Evolutionary conservation across 2,888 invertebrate species (phyloP), one percentile per base, ranked within the genome.

Genomic region (Nemapogon koenigi): DNA sequence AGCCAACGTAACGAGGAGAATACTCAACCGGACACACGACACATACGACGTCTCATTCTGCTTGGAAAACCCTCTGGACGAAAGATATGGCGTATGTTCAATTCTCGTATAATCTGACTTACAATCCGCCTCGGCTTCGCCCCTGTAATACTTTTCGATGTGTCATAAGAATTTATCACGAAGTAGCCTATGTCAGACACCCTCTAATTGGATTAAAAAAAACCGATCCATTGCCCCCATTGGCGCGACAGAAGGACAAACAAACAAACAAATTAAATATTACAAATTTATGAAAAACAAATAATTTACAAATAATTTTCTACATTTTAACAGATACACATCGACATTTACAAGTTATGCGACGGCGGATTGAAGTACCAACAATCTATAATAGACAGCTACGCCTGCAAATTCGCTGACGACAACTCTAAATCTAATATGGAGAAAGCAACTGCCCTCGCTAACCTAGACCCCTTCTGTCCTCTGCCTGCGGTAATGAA

Each of bases 331-430:
- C 44, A 62, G 62, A 19, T 51, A 1, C 39, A 43, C 11, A 41
- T 62, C 35, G 59, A 61, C 7, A 37, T 60, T 1, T 65, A 56
- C 48, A 45, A 41, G 32, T 40, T 43, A 36, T 29, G 13, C 2
- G 72, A 72, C 43, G 70, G 65, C 7, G 70, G 71, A 1, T 72
- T 65, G 47, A 72, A 70, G 44, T 55, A 49, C 2, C 64, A 58
- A 41, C 57, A 61, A 28, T 41, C 49, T 3, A 8, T 70, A 1
- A 39, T 38, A 0, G 62, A 67, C 36, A 46, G 55, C 2, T 50
- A 55, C 41, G 38, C 56, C 1, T 57, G 55, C 25, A 15, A 22
- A 1, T 62, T 65, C 38, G 1, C 52, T 3, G 50, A 50, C 31
- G 52, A 56, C 17, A 52, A 59, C 45, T 58, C 59, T 0, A 43